Percentiles rank a stretch among this genome's conserved stretches.
Evolutionary conservation across 2,113 vertebrate genomes (phyloP).

Genomic region (Pteronura brasiliensis): DNA sequence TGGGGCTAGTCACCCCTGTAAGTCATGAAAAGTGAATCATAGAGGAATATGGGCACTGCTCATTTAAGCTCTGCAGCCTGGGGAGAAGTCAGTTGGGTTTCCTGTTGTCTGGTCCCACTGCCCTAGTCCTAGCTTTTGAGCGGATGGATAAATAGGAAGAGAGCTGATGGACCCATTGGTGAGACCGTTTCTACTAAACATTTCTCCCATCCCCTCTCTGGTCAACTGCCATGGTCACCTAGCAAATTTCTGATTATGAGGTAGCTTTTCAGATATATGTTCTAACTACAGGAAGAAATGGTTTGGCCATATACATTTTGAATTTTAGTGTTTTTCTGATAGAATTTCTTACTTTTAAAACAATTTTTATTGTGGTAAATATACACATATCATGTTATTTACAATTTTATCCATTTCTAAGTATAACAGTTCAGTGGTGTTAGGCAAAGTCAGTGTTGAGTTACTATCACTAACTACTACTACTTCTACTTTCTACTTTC

Average conservation of each 20-base stretch:
- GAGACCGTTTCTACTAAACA: neutral
- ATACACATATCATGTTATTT: neutral
- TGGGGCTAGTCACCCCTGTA: no score
- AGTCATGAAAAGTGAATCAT: neutral
- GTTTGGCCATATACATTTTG: neutral
- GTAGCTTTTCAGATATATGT: neutral
- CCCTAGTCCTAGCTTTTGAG: neutral
- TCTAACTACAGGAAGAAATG: neutral
- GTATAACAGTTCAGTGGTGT: neutral
- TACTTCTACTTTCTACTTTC: no score
- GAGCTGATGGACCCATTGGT: neutral
- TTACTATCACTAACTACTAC: neutral
- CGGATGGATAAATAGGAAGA: neutral
- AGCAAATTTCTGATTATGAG: neutral
- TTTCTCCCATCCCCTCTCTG: neutral
- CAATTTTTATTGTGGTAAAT: neutral
- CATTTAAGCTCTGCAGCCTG: neutral
- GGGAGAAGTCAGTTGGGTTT: rapidly evolving
- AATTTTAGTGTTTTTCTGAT: neutral
- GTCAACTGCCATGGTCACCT: no score
- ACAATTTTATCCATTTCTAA: neutral
- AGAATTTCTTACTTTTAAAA: neutral
- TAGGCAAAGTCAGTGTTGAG: no score
- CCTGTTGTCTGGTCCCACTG: neutral
- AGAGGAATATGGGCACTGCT: neutral